phyloP scores from a whole-genome alignment of 2,888 invertebrate species.

The Masnerella sp. region DNA sequence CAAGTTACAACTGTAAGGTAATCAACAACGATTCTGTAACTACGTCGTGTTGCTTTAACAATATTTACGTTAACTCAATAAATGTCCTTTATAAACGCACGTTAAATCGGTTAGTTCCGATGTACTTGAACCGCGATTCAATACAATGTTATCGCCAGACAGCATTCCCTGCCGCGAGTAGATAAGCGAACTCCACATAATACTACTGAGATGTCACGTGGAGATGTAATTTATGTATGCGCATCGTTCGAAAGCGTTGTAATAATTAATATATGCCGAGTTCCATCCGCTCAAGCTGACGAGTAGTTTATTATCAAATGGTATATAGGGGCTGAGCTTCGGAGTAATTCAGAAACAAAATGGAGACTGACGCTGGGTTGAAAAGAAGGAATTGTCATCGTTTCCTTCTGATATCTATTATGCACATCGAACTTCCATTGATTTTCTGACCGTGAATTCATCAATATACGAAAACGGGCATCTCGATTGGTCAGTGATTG shows the following conservation, averaged over 20 bases:
- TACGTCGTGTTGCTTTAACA: background rate
- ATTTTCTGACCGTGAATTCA: too few relatives aligned
- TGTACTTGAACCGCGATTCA: slow-evolving; percentile 31
- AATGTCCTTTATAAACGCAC: slow-evolving; percentile 21
- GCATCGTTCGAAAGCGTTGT: slow-evolving; percentile 64
- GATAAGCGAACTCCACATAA: slow-evolving; percentile 50
- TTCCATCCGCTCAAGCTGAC: slow-evolving; percentile 66
- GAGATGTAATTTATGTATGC: slow-evolving; percentile 67
- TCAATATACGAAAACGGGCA: too few relatives aligned
- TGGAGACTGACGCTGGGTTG: slow-evolving; percentile 23
- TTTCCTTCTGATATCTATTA: too few relatives aligned
- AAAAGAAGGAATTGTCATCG: slow-evolving; percentile 61
- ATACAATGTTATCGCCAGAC: slow-evolving; percentile 37
- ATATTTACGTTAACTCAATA: slow-evolving; percentile 14
- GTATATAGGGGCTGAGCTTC: slow-evolving; percentile 53
- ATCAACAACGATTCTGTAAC: background rate
- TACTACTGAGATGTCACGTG: slow-evolving; percentile 63
- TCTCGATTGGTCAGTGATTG: too few relatives aligned
- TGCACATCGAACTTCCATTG: slow-evolving; percentile 12
- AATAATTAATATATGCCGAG: slow-evolving; percentile 72
- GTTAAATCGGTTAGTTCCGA: slow-evolving; percentile 36
- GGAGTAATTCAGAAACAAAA: slow-evolving; percentile 39
- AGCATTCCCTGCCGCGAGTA: slow-evolving; percentile 22
- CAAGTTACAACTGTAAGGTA: background rate
- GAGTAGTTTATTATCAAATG: slow-evolving; percentile 66